Percentiles rank a stretch among this genome's conserved stretches.
These are phyloP conservation scores for Parthenolecanium corni DNA, from an alignment of 2,888 invertebrate genomes.

Conservation along the genomic window DNA sequence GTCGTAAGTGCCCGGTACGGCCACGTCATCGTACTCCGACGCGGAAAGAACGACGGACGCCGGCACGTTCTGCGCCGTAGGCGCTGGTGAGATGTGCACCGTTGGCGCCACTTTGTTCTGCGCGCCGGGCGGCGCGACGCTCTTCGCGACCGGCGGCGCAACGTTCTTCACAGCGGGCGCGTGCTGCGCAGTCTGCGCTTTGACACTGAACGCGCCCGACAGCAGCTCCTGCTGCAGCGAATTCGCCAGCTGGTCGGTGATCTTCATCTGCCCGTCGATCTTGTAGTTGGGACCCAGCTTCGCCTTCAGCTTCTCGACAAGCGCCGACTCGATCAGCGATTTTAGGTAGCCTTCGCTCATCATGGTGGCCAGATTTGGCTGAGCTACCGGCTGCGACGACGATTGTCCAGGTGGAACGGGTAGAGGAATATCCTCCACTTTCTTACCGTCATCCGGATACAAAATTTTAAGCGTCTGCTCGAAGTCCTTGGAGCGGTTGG, in stretches of 20 bases:
- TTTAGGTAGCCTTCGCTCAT: conserved; percentile 5
- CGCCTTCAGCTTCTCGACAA: neutral
- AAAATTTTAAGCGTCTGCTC: conserved; percentile 17
- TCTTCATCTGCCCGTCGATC: neutral
- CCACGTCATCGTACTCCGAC: conserved; percentile 5
- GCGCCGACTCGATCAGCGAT: neutral
- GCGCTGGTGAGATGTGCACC: no score
- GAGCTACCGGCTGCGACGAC: neutral
- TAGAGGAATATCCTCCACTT: neutral
- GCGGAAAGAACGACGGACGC: no score
- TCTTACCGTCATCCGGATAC: conserved; percentile 10
- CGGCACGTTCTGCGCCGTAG: no score
- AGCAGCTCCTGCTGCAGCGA: no score
- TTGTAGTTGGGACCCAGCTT: neutral
- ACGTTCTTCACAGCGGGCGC: no score
- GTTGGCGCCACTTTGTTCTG: no score
- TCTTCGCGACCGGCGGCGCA: neutral
- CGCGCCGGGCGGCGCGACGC: neutral
- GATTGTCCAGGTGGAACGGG: neutral
- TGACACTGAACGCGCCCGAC: no score
- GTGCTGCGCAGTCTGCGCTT: no score
- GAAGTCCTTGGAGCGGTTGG: conserved; percentile 13
- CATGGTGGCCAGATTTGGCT: neutral
- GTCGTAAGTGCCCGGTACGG: neutral
- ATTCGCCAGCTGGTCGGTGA: no score